Evolutionary conservation across 2,113 vertebrate genomes (phyloP).

Genomic region (Pachyramphus minor): DNA sequence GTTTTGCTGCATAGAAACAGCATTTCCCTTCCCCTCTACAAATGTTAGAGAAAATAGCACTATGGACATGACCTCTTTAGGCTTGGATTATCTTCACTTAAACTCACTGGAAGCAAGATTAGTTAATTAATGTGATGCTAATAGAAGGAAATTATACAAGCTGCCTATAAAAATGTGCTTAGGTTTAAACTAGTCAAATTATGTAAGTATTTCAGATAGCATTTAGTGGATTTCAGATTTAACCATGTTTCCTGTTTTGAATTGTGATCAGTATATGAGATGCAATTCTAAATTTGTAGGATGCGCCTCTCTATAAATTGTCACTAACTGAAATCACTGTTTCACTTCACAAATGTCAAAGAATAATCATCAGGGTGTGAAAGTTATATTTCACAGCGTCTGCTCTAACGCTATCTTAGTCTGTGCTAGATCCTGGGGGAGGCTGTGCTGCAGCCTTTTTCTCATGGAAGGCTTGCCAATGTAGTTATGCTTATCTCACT

Average conservation of each 20-base stretch:
- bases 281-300: conserved; percentile 25
- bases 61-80: neutral
- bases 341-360: conserved; percentile 56
- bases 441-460: neutral
- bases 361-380: conserved; percentile 47
- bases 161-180: neutral
- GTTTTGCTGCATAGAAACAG: neutral
- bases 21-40: neutral
- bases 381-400: conserved; percentile 43
- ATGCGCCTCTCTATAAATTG: conserved; percentile 45
- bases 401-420: neutral
- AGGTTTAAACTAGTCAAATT: conserved; percentile 7
- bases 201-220: conserved; percentile 17
- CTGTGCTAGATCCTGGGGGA: conserved; percentile 23
- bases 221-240: conserved; percentile 17
- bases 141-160: neutral
- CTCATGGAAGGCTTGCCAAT: neutral
- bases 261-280: neutral
- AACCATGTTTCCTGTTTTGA: conserved; percentile 47
- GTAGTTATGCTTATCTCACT: neutral
- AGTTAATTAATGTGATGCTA: neutral
- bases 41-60: neutral
- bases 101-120: neutral
- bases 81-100: neutral
- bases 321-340: conserved; percentile 48